Percentiles rank a stretch among this genome's conserved stretches.
These are phyloP conservation scores for Nebria brevicollis DNA, from an alignment of 2,888 invertebrate species.

Conservation along the genomic window DNA sequence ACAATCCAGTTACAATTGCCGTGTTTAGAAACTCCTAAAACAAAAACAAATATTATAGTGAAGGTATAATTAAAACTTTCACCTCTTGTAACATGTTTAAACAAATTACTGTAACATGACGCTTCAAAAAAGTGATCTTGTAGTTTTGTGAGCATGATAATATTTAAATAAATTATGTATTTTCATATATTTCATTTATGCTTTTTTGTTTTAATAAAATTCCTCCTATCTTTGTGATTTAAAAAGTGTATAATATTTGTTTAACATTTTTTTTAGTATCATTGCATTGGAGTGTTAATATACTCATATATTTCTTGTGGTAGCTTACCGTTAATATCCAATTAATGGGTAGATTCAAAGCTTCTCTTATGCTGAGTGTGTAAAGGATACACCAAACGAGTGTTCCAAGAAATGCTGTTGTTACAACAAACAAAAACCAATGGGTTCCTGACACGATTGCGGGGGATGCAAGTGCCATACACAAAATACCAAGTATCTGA, in stretches of 20 bases:
- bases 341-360: constrained; percentile 80
- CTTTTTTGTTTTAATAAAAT: constrained; percentile 12
- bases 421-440: constrained; percentile 88
- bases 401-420: constrained; percentile 83
- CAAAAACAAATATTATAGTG: constrained; percentile 37
- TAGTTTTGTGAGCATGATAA: constrained; percentile 6
- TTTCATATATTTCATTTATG: background rate
- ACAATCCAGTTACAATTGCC: constrained; percentile 74
- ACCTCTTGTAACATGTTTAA: constrained; percentile 7
- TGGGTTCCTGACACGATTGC: constrained; percentile 71
- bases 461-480: constrained; percentile 84
- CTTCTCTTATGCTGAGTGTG: constrained; percentile 81
- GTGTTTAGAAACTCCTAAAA: constrained; percentile 86
- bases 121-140: constrained; percentile 6
- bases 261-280: too few relatives aligned
- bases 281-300: background rate
- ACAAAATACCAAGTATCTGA: constrained; percentile 85
- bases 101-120: constrained; percentile 17
- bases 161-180: background rate
- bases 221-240: too few relatives aligned
- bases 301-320: background rate
- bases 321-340: constrained; percentile 85
- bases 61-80: constrained; percentile 20
- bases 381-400: constrained; percentile 84
- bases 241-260: too few relatives aligned